These are phyloP conservation scores for Vanessa atalanta DNA, from an alignment of 1,140 invertebrate genomes.

Conservation along the genomic window DNA sequence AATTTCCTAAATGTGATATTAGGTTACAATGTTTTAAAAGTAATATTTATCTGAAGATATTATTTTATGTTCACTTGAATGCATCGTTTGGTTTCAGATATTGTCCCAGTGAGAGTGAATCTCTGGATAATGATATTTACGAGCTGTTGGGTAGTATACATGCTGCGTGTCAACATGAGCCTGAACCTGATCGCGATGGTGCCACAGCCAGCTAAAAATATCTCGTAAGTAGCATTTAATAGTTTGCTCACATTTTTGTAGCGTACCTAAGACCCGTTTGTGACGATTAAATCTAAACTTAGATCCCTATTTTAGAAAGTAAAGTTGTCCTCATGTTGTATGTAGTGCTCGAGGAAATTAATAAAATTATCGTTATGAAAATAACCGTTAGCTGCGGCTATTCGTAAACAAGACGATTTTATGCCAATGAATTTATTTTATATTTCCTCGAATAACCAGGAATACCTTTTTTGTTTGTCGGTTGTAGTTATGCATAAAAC, in stretches of 20 bases:
- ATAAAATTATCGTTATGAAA: neutral
- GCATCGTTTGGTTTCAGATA: constrained; percentile 48
- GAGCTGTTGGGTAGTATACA: constrained; percentile 87
- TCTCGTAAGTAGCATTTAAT: constrained; percentile 52
- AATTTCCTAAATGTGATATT: no score
- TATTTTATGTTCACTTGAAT: no score
- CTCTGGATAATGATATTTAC: constrained; percentile 87
- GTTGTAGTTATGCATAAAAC: no score
- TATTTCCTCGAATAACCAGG: no score
- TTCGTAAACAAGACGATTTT: neutral
- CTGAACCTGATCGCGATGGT: constrained; percentile 89
- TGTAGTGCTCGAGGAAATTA: neutral
- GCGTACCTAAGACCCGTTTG: neutral
- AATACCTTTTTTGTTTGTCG: no score
- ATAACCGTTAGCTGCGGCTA: neutral
- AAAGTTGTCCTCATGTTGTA: neutral
- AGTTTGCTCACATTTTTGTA: constrained; percentile 9
- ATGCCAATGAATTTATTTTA: no score
- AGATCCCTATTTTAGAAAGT: constrained; percentile 1
- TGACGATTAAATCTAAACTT: neutral
- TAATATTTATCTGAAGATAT: no score
- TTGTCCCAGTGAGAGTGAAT: constrained; percentile 78
- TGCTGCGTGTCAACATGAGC: constrained; percentile 87
- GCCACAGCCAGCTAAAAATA: constrained; percentile 61
- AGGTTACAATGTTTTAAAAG: no score